A percentile compares a stretch with the other conserved stretches of the same genome.
These are phyloP conservation scores for Hucho hucho DNA, from an alignment of 2,113 vertebrate genomes.

Conservation along the genomic window DNA sequence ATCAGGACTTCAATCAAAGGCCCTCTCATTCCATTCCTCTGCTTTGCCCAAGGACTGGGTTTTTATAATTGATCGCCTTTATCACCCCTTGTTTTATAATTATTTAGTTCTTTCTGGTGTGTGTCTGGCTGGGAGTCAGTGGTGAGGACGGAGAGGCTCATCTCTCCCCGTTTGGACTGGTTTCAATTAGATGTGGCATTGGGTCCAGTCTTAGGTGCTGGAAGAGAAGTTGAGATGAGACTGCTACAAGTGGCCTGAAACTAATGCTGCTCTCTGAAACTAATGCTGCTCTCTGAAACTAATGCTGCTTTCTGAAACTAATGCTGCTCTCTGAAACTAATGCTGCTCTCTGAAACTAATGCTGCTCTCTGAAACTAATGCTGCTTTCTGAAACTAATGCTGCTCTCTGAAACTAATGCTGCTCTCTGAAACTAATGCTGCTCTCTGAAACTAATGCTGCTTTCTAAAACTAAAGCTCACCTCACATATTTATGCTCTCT, in stretches of 20 bases:
- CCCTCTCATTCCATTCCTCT: slow-evolving; percentile 2
- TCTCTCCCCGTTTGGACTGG: slow-evolving; percentile 48
- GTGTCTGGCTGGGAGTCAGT: slow-evolving; percentile 30
- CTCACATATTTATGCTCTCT: slow-evolving; percentile 47
- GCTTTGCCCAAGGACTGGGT: slow-evolving; percentile 4
- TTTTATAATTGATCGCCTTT: not conserved
- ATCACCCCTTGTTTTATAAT: not conserved
- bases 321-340: slow-evolving; percentile 68
- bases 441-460: slow-evolving; percentile 68
- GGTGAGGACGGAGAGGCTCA: slow-evolving; percentile 37
- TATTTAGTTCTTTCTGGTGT: slow-evolving; percentile 27
- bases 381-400: slow-evolving; percentile 70
- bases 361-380: slow-evolving; percentile 67
- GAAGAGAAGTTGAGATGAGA: slow-evolving; percentile 63
- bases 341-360: slow-evolving; percentile 67
- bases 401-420: slow-evolving; percentile 66
- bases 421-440: slow-evolving; percentile 66
- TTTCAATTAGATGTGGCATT: slow-evolving; percentile 69
- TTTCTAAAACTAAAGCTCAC: slow-evolving; percentile 61
- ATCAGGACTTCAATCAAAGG: slow-evolving; percentile 26
- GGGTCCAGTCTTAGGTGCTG: slow-evolving; percentile 53
- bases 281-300: slow-evolving; percentile 67
- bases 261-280: slow-evolving; percentile 68
- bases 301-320: slow-evolving; percentile 71
- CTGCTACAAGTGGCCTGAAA: slow-evolving; percentile 71